Conservation (phyloP, 2,113 vertebrate genomes). For the Tachycineta bicolor region DNA sequence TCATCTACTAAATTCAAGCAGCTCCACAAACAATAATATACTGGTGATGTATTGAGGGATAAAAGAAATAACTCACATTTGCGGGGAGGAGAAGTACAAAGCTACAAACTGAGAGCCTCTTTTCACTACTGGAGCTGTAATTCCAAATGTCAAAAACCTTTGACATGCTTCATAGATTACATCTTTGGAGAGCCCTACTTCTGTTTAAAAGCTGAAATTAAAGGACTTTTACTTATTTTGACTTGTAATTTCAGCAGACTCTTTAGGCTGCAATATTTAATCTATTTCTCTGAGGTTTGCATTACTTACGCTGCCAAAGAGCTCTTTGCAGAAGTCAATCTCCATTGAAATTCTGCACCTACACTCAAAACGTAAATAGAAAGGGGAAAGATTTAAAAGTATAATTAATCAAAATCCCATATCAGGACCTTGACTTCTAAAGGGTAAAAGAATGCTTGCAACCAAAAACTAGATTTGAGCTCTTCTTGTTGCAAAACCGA, state of each 20-base stretch:
- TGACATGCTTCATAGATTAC: background rate
- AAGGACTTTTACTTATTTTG: conserved; percentile 1
- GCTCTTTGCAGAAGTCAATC: background rate
- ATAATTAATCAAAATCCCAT: background rate
- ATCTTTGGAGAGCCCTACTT: background rate
- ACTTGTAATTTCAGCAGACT: conserved; percentile 9
- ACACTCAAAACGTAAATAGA: background rate
- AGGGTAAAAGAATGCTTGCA: background rate
- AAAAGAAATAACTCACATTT: conserved; percentile 24
- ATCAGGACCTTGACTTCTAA: background rate
- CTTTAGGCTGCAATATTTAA: background rate
- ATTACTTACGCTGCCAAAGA: background rate
- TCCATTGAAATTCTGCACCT: background rate
- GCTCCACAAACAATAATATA: background rate
- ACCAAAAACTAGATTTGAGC: background rate
- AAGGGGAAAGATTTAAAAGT: background rate
- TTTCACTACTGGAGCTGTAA: background rate
- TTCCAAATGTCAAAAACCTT: conserved; percentile 30
- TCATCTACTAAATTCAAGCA: conserved; percentile 1
- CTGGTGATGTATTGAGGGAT: background rate
- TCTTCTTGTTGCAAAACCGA: background rate
- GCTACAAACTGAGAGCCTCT: background rate
- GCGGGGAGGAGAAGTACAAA: background rate
- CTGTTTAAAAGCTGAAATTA: conserved; percentile 1
- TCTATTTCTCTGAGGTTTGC: background rate